Evolutionary conservation across 2,113 vertebrate genomes (phyloP).

Genomic region (Scomber japonicus): DNA sequence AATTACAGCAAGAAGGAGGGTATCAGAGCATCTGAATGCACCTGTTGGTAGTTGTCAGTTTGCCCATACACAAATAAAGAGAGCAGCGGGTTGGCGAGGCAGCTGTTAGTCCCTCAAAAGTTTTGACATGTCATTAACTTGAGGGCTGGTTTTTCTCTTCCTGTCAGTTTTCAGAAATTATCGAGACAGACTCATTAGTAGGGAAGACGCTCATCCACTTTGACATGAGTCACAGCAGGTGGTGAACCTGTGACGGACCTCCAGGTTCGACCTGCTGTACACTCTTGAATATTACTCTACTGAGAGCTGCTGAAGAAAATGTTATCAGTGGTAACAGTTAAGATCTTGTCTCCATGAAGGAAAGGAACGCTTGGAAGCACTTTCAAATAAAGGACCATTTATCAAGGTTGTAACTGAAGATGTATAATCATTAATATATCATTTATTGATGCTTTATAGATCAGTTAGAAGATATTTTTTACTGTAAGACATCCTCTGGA

Average conservation of each 20-base stretch:
- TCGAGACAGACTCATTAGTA: not conserved
- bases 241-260: not conserved
- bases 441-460: too few relatives aligned
- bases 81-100: not conserved
- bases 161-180: not conserved
- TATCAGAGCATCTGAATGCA: not conserved
- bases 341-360: too few relatives aligned
- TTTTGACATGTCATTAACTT: not conserved
- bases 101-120: not conserved
- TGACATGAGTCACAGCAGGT: not conserved
- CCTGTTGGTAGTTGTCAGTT: not conserved
- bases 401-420: too few relatives aligned
- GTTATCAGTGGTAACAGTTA: too few relatives aligned
- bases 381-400: too few relatives aligned
- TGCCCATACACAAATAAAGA: too few relatives aligned
- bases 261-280: not conserved
- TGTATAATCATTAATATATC: too few relatives aligned
- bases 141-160: not conserved
- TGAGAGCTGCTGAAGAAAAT: not conserved
- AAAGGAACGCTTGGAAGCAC: too few relatives aligned
- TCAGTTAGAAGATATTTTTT: too few relatives aligned
- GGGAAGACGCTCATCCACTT: not conserved
- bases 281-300: too few relatives aligned
- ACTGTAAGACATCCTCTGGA: too few relatives aligned
- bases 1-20: slow-evolving; percentile 11